Base-by-base conservation (phyloP, 2,797 vertebrate species). In the Pristis pectinata region DNA sequence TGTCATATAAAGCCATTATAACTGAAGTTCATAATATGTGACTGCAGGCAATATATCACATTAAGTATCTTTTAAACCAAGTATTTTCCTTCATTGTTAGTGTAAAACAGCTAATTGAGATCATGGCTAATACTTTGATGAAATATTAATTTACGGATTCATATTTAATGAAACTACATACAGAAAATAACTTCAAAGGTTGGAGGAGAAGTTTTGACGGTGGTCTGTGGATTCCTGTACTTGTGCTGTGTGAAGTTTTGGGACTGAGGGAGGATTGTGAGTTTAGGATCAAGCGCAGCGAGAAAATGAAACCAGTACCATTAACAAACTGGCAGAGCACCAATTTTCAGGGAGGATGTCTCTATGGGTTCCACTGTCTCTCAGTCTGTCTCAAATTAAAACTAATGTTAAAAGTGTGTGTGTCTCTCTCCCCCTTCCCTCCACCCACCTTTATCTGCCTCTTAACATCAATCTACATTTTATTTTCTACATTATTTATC, bases 1-100 rank as follows among this genome's bases (percentile, higher is more conserved):
- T 95, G 59, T 96, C 95, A 95, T 37, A 87, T 59, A 95, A 95
- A 94, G 94, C 95, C 94, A 93, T 95, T 95, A 94, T 56, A 94
- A 94, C 82, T 95, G 93, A 82, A 76, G 30, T 10, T 53, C 34
- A 56, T 44, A 34, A 76, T 76, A 76, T 76, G 49, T 94, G 67
- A 76, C 30, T n/a, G 92, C 27, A 94, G 8, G 41, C 91, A 93
- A 44, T 92, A 1, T 74, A 30, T 7, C 27, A 30, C 92, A 74
- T 64, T 7, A 30, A 94, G 70, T 53, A 53, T 30, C 37, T 49
- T 93, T 13, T 11, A 93, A 13, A 72, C 9, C 37, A 30, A 93
- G 3, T 93, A 59, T n/a, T 41, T 64, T 53, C 27, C 3, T n/a
- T 6, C 17, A 74, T 19, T 53, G 92, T 49, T 44, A 34, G 3